Conservation (phyloP, 1,140 invertebrate genomes). For the Anadara kagoshimensis region DNA sequence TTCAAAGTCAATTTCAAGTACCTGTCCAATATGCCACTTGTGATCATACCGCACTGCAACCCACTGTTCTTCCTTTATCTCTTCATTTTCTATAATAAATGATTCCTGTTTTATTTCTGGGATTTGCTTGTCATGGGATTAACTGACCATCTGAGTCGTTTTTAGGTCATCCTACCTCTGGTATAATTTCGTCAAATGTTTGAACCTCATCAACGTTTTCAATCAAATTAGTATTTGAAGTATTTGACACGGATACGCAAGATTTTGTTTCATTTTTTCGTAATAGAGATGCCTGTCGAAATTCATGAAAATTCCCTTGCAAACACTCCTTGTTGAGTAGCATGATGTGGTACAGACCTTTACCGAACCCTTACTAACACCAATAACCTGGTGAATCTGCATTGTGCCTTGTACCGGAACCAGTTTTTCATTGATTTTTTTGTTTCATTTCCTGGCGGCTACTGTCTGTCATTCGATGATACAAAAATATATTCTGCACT, state of each 20-base stretch:
- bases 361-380: neutral
- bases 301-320: neutral
- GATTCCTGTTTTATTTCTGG: neutral
- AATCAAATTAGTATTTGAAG: neutral
- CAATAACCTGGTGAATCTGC: neutral
- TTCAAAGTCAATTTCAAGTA: neutral
- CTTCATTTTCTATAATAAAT: neutral
- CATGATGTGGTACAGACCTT: slow-evolving; percentile 1
- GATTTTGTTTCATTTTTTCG: too few species aligned
- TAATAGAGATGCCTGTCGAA: too few species aligned
- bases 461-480: slow-evolving; percentile 2
- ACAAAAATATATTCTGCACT: slow-evolving; percentile 2
- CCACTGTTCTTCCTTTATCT: neutral
- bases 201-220: neutral
- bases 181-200: neutral
- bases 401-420: neutral
- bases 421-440: neutral
- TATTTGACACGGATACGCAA: too few species aligned
- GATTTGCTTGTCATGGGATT: too few species aligned
- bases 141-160: neutral
- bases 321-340: slow-evolving; percentile 3
- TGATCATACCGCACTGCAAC: neutral
- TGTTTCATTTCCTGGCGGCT: neutral
- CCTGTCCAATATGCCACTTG: slow-evolving; percentile 8
- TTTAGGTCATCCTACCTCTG: neutral